Conservation (phyloP, 2,113 vertebrate genomes). For the Psilopogon haemacephalus region DNA sequence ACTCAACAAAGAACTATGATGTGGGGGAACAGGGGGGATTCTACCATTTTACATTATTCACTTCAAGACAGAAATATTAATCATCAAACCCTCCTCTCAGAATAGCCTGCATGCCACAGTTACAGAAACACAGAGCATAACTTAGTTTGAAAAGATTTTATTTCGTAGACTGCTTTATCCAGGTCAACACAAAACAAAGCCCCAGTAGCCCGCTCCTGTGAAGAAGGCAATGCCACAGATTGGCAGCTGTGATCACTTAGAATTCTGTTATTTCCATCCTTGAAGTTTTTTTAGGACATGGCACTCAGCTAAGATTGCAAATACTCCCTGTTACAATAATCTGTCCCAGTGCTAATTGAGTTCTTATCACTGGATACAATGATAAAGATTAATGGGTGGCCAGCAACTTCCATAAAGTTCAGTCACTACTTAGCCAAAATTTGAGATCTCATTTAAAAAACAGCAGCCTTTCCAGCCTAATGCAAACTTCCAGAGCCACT, state of each 20-base stretch:
- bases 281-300: neutral
- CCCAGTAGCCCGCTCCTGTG: neutral
- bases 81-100: neutral
- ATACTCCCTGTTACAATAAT: neutral
- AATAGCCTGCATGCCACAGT: neutral
- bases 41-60: neutral
- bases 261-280: neutral
- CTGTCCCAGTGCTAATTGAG: neutral
- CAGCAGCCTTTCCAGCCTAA: neutral
- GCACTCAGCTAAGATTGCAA: neutral
- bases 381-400: neutral
- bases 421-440: neutral
- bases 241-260: neutral
- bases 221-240: neutral
- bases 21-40: neutral
- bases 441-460: neutral
- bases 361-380: neutral
- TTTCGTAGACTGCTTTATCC: neutral
- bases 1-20: neutral
- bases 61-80: neutral
- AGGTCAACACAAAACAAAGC: neutral
- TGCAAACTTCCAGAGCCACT: neutral
- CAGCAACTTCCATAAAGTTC: neutral
- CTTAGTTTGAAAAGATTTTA: neutral
- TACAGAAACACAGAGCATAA: neutral